Evolutionary conservation across 1,140 invertebrate genomes (phyloP).

Genomic region (Diuraphis noxia): DNA sequence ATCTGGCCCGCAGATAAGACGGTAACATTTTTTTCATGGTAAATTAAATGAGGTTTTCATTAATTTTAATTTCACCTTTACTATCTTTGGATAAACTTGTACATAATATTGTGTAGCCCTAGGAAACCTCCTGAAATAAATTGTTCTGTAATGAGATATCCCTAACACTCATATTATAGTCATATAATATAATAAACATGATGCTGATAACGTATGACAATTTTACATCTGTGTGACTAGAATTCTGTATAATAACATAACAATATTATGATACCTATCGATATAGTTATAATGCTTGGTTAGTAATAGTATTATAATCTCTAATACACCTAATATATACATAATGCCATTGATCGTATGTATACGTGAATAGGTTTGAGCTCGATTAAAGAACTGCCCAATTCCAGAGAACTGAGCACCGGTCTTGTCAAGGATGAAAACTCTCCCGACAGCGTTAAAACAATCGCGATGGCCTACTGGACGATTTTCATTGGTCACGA

Average conservation of each 20-base stretch:
- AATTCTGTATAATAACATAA: background rate
- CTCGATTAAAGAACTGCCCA: constrained; percentile 59
- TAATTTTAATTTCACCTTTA: no score
- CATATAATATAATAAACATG: no score
- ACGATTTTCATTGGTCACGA: constrained; percentile 83
- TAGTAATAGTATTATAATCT: background rate
- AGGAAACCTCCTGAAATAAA: background rate
- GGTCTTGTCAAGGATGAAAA: constrained; percentile 58
- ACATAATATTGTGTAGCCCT: background rate
- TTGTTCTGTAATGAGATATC: background rate
- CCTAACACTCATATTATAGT: background rate
- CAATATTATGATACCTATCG: background rate
- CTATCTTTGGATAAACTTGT: no score
- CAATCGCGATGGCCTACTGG: constrained; percentile 79
- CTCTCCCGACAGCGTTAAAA: constrained; percentile 61
- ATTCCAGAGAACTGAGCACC: constrained; percentile 60
- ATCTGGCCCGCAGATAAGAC: background rate
- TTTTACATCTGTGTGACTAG: background rate
- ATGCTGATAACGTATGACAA: background rate
- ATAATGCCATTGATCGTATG: background rate
- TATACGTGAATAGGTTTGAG: constrained; percentile 1
- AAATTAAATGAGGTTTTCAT: no score
- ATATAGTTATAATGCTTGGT: background rate
- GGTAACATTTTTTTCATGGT: no score
- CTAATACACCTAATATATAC: background rate